Evolutionary conservation across 2,888 invertebrate species (phyloP).

Genomic region (Resseliella maxima): DNA sequence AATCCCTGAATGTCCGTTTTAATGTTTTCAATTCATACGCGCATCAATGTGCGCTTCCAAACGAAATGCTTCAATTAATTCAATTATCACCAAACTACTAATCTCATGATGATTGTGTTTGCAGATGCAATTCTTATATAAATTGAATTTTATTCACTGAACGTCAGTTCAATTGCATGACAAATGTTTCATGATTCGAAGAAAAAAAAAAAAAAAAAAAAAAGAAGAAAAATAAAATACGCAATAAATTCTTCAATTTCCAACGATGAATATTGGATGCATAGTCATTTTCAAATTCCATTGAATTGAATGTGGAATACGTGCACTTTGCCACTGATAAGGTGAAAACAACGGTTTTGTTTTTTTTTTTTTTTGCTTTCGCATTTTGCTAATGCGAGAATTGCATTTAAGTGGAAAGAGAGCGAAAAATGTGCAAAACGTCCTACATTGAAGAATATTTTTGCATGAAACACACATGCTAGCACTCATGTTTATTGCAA

Average conservation of each 20-base stretch:
- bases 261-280: too few relatives aligned
- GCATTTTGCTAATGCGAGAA: too few relatives aligned
- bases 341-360: too few relatives aligned
- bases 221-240: too few relatives aligned
- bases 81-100: not conserved
- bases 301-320: too few relatives aligned
- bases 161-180: not conserved
- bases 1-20: not conserved
- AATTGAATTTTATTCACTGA: not conserved
- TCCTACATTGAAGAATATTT: constrained; percentile 15
- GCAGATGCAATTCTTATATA: not conserved
- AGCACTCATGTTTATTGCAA: not conserved
- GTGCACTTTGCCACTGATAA: too few relatives aligned
- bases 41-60: not conserved
- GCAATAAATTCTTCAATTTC: too few relatives aligned
- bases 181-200: not conserved
- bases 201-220: not conserved
- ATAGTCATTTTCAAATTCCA: too few relatives aligned
- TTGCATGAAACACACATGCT: constrained; percentile 8
- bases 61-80: not conserved
- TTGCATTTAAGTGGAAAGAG: too few relatives aligned
- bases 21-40: too few relatives aligned
- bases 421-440: not conserved
- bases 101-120: not conserved
- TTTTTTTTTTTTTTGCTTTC: too few relatives aligned